A percentile compares a stretch with the other conserved stretches of the same genome.
phyloP scores from a whole-genome alignment of 1,140 invertebrate species.

The Drosophila watanabei region DNA sequence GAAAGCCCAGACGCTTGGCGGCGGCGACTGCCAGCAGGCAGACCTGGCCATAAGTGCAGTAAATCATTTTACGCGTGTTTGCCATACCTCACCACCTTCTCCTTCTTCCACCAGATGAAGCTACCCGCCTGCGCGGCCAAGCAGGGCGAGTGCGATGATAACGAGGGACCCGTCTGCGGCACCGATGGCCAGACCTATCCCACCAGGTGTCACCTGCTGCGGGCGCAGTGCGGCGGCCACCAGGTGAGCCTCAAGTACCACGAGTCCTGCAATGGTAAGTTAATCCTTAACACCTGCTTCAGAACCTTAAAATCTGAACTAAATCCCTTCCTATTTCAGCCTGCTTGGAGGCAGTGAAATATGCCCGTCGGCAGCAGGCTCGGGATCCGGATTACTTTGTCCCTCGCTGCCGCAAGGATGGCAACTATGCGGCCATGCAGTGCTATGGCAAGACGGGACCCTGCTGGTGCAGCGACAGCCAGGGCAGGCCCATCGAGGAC shows the following conservation, averaged over 20 bases:
- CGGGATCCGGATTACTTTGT: slow-evolving; percentile 87
- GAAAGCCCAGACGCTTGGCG: slow-evolving; percentile 61
- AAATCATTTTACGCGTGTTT: slow-evolving; percentile 84
- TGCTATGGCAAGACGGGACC: slow-evolving; percentile 90
- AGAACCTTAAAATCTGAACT: too few species aligned
- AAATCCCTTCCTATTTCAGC: slow-evolving; percentile 38
- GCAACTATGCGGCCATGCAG: slow-evolving; percentile 93
- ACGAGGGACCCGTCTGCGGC: slow-evolving; percentile 90
- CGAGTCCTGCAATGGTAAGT: slow-evolving; percentile 90
- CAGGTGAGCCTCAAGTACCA: slow-evolving; percentile 89
- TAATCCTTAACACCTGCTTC: background rate
- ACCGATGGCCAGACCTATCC: slow-evolving; percentile 93
- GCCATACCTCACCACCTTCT: slow-evolving; percentile 29
- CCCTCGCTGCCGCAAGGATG: slow-evolving; percentile 92
- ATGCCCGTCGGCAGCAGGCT: slow-evolving; percentile 63
- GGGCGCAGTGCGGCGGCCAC: slow-evolving; percentile 90
- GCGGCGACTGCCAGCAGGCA: slow-evolving; percentile 58
- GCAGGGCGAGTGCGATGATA: slow-evolving; percentile 81
- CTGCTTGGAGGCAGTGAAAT: slow-evolving; percentile 75
- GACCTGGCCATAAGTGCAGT: slow-evolving; percentile 75
- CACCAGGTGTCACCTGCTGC: slow-evolving; percentile 91
- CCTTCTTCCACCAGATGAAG: slow-evolving; percentile 40
- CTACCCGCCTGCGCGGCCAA: slow-evolving; percentile 84
- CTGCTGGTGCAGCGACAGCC: slow-evolving; percentile 92
- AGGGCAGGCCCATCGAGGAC: slow-evolving; percentile 92